These are phyloP conservation scores for Synergus itoensis DNA, from an alignment of 2,888 invertebrate genomes.

Conservation along the genomic window DNA sequence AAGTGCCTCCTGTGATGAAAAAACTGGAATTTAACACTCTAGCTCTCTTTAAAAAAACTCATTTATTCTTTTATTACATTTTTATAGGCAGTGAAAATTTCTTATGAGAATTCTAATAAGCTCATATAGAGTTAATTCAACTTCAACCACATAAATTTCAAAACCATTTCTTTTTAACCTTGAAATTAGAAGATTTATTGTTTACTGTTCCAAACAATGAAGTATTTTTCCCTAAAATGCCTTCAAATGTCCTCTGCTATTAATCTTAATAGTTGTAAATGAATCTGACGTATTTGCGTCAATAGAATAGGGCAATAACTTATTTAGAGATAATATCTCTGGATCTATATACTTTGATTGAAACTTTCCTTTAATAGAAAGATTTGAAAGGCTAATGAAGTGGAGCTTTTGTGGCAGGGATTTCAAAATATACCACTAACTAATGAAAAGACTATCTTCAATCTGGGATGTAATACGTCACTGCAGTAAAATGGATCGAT, in stretches of 20 bases:
- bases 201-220: background rate
- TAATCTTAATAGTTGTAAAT: background rate
- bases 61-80: background rate
- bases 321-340: background rate
- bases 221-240: background rate
- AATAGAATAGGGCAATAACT: background rate
- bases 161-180: background rate
- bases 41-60: slow-evolving; percentile 16
- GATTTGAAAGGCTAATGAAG: background rate
- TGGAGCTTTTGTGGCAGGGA: background rate
- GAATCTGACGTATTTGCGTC: background rate
- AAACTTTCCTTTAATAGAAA: background rate
- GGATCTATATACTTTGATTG: background rate
- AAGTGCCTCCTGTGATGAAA: background rate
- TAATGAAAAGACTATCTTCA: background rate
- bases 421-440: background rate
- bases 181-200: background rate
- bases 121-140: too few relatives aligned
- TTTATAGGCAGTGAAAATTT: slow-evolving; percentile 1
- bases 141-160: too few relatives aligned
- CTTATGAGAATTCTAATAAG: background rate
- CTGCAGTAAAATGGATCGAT: background rate
- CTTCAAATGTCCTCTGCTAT: background rate
- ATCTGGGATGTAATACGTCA: background rate
- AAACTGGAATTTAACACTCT: background rate